Evolutionary conservation across 2,797 vertebrate species (phyloP), one percentile per base, ranked within the genome.

Genomic region (Acestrorhynchus altus): DNA sequence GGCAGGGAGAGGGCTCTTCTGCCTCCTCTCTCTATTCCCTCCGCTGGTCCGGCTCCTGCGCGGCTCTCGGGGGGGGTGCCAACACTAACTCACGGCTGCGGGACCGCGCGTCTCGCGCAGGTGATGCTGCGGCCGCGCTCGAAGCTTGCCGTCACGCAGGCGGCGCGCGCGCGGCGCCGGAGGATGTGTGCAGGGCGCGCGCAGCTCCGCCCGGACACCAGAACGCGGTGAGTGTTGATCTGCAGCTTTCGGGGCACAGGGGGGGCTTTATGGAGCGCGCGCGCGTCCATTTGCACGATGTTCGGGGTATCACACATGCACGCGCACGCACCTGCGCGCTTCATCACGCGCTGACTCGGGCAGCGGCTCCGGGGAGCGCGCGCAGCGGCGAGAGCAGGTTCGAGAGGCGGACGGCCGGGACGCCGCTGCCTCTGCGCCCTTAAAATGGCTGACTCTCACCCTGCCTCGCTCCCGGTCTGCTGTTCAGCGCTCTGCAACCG

Each of bases 401-500:
- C 82, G 72, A 46, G 39, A 31, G 31, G 75, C 57, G 35, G 79
- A 77, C 31, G 63, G 70, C 28, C 77, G 63, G 60, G 18, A 39
- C 8, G 59, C 31, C 59, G 84, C 86, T 85, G 84, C 85, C 85
- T 89, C 90, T 90, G 89, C 88, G 84, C 85, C 88, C 88, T 83
- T 90, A 94, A 94, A 92, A 94, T 94, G 93, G 93, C 93, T 93
- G 93, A 94, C 93, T 88, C 87, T 87, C 87, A 59, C 86, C 88
- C 91, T 92, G 92, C 92, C 91, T 88, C 87, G 91, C 88, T 89
- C 86, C 90, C 88, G 85, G 89, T 83, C 86, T 91, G 92, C 90
- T 93, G 89, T 94, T 94, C 92, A 92, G 89, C 84, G 86, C 93
- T 74, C 78, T 52, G 77, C 93, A 93, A 94, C 93, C 93, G 18